phyloP scores from a whole-genome alignment of 2,888 invertebrate genomes.

The Gryllus longicercus region DNA sequence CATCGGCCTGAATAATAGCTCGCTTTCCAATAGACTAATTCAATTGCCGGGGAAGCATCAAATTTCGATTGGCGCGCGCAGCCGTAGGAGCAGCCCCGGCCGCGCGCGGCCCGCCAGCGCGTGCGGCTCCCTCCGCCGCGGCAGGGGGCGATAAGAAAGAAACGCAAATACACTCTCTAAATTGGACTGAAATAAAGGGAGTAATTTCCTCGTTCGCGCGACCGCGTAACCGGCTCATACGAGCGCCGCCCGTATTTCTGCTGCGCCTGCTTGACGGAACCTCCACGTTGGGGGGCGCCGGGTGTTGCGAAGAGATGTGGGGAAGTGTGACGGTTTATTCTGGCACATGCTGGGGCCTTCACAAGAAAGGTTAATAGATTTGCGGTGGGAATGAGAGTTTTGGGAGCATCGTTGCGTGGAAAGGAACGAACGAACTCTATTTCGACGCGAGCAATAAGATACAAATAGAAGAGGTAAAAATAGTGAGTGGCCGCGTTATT shows the following conservation, averaged over 20 bases:
- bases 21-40: constrained; percentile 2
- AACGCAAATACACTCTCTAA: background rate
- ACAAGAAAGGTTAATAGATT: too few relatives aligned
- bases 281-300: too few relatives aligned
- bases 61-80: background rate
- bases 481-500: too few relatives aligned
- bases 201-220: background rate
- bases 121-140: background rate
- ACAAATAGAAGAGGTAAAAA: too few relatives aligned
- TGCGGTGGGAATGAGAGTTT: too few relatives aligned
- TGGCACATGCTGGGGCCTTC: too few relatives aligned
- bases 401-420: too few relatives aligned
- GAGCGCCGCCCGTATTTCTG: background rate
- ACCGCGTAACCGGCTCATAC: background rate
- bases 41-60: background rate
- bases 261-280: too few relatives aligned
- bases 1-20: constrained; percentile 8
- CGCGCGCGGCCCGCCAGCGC: background rate
- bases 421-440: too few relatives aligned
- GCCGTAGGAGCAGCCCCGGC: background rate
- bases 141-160: constrained; percentile 1
- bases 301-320: too few relatives aligned
- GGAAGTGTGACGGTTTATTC: too few relatives aligned
- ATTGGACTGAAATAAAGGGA: background rate
- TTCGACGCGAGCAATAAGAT: too few relatives aligned